Evolutionary conservation across 2,888 invertebrate genomes (phyloP), one percentile per base, ranked within the genome.

Genomic region (Lydus trimaculatus): DNA sequence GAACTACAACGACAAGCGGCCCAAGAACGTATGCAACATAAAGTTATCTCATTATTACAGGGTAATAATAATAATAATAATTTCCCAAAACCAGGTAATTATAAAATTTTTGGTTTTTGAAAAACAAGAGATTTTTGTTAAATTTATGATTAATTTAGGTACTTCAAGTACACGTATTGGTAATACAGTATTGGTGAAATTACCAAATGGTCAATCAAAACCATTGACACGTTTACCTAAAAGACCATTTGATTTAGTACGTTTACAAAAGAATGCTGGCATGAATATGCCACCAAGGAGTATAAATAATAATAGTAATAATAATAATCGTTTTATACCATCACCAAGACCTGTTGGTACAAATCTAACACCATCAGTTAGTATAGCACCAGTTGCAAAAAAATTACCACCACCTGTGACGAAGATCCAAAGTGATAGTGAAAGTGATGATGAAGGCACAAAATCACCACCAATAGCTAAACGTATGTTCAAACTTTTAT

Each of bases 1-100:
- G 94, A 95, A 85, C 91, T 94, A 59, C 93, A 94, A 84, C 89
- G 92, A 76, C 94, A 94, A 83, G 92, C 93, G 75, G 91, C 92
- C 39, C 88, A 93, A 63, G 94, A 92, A 82, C 86, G 91, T 66
- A 90, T 91, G 74, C 92, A 93, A 81, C 88, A 88, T 73, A 89
- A 91, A 78, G 92, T 93, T 58, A 86, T 93, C 75, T 92, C 92
- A 56, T 83, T 93, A 59, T 84, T 94, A 65, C 92, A 92, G 86
- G 92, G 92, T 65, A 91, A 91, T n/a, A n/a, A n/a, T n/a, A n/a
- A n/a, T n/a, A n/a, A n/a, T n/a, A n/a, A n/a, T 72, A 80, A 80
- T 72, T 80, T 79, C 71, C 76, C 82, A 52, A 83, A 82, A 76
- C 82, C 84, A 67, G 84, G 84, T 81, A 73, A 73, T 23, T 25